Evolutionary conservation across 2,113 vertebrate species (phyloP).

Genomic region (Stegastes partitus): DNA sequence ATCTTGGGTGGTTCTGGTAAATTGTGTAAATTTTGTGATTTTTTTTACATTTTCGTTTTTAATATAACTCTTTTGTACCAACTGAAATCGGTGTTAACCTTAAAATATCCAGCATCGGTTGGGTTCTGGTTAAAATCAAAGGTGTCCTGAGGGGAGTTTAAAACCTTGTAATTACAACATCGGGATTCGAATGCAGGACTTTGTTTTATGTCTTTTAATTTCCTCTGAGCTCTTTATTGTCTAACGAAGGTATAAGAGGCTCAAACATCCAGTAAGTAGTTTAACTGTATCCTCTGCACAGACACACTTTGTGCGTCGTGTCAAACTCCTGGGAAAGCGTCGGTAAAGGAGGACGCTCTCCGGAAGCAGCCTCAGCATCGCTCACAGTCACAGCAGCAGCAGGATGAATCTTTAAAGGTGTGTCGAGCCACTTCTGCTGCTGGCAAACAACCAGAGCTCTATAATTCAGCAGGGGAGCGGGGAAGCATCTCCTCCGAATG

Average conservation of each 20-base stretch:
- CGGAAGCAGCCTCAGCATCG: constrained; percentile 30
- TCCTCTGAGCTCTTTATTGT: neutral
- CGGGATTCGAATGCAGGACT: neutral
- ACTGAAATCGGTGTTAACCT: too few relatives aligned
- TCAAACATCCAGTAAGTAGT: neutral
- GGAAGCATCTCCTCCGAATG: neutral
- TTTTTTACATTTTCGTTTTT: too few relatives aligned
- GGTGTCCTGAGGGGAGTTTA: too few relatives aligned
- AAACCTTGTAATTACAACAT: neutral
- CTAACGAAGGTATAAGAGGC: neutral
- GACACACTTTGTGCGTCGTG: neutral
- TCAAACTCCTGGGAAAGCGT: neutral
- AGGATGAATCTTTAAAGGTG: constrained; percentile 63
- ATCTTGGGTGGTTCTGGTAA: too few relatives aligned
- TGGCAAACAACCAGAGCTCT: constrained; percentile 46
- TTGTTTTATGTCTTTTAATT: too few relatives aligned
- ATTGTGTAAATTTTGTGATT: too few relatives aligned
- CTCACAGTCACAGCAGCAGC: constrained; percentile 36
- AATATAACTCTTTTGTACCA: too few relatives aligned
- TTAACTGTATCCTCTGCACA: too few relatives aligned
- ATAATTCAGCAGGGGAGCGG: constrained; percentile 52
- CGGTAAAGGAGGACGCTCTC: constrained; percentile 26
- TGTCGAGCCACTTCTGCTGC: constrained; percentile 40
- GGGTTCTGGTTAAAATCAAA: too few relatives aligned
- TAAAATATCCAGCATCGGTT: too few relatives aligned